These are phyloP conservation scores for Proterorhinus semilunaris DNA, from an alignment of 2,113 vertebrate genomes.

Conservation along the genomic window DNA sequence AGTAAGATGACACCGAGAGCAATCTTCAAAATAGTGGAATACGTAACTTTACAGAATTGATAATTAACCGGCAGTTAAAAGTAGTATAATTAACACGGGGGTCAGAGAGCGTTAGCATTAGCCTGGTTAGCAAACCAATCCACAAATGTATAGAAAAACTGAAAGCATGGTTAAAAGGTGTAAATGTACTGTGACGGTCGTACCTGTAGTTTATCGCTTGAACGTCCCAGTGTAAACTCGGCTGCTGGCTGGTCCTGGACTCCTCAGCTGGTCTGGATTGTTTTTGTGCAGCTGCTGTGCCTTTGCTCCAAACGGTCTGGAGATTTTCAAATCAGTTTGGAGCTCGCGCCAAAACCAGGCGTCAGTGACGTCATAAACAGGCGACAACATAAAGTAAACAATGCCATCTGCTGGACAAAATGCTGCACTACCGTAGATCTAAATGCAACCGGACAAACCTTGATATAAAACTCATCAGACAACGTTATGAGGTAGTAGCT, in stretches of 20 bases:
- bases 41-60: not conserved
- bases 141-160: not conserved
- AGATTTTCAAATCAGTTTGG: constrained; percentile 57
- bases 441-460: not conserved
- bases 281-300: not conserved
- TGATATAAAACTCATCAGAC: constrained; percentile 4
- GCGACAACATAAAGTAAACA: not conserved
- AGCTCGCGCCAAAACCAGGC: constrained; percentile 61
- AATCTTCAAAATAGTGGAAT: no score
- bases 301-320: constrained; percentile 21
- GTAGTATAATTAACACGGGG: not conserved
- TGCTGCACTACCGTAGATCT: no score
- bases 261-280: not conserved
- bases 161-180: no score
- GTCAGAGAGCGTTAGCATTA: not conserved
- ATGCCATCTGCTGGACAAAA: constrained; percentile 15
- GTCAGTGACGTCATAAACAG: constrained; percentile 35
- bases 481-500: constrained; percentile 75
- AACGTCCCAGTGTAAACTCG: not conserved
- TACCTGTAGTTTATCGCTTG: not conserved
- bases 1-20: no score
- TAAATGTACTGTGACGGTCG: no score
- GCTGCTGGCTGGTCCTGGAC: not conserved
- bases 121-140: not conserved
- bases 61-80: not conserved